Conservation (phyloP, 2,797 vertebrate species). For the Microhierax caerulescens region DNA sequence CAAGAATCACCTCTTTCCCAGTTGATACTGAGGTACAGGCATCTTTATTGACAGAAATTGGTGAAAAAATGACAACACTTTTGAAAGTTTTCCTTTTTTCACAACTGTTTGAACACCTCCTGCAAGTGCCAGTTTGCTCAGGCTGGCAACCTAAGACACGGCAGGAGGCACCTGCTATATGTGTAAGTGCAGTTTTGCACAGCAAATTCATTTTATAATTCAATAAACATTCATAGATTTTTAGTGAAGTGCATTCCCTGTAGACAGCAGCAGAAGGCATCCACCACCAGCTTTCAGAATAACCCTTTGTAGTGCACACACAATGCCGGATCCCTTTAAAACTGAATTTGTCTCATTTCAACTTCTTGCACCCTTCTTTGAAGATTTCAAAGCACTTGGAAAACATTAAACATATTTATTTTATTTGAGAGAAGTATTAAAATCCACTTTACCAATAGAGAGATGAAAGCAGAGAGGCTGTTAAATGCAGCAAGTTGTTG, state of each 20-base stretch:
- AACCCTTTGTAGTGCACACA: not conserved
- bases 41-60: not conserved
- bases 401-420: not conserved
- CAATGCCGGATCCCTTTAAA: not conserved
- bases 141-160: not conserved
- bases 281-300: not conserved
- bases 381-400: not conserved
- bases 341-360: not conserved
- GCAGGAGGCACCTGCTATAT: not conserved
- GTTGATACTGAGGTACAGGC: not conserved
- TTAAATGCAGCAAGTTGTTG: not conserved
- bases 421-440: not conserved
- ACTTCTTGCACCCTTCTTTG: not conserved
- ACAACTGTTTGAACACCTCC: not conserved
- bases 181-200: not conserved
- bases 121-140: not conserved
- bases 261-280: not conserved
- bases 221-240: not conserved
- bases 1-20: fast-evolving
- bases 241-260: not conserved
- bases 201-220: not conserved
- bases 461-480: not conserved
- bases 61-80: not conserved
- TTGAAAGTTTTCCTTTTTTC: not conserved
- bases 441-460: not conserved